phyloP scores from a whole-genome alignment of 30 jellyfish, hydroid and myxozoan species.

The Rhopilema esculentum region DNA sequence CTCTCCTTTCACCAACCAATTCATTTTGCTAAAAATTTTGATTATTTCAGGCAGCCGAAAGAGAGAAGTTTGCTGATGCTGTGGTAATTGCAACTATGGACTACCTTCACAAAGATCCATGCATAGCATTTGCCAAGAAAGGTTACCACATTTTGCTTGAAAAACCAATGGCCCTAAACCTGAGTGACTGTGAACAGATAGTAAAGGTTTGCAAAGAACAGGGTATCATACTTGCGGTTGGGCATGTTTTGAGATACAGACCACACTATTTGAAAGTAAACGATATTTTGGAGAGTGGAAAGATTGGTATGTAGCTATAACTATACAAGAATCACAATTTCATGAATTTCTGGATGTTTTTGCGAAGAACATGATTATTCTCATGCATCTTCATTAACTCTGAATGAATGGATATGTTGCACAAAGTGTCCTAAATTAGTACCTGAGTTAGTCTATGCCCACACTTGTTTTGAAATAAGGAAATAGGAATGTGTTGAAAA shows the following conservation, averaged over 20 bases:
- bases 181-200: slow-evolving; percentile 82
- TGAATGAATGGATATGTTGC: neutral
- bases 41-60: slow-evolving; percentile 54
- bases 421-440: neutral
- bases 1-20: too few species aligned
- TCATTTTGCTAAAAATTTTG: neutral
- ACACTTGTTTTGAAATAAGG: too few species aligned
- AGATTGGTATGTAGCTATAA: slow-evolving; percentile 66
- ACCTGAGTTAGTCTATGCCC: neutral
- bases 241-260: slow-evolving; percentile 86
- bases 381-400: neutral
- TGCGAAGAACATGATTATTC: too few species aligned
- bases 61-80: slow-evolving; percentile 95
- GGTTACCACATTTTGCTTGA: slow-evolving; percentile 90
- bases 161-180: slow-evolving; percentile 93
- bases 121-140: slow-evolving; percentile 81
- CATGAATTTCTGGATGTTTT: too few species aligned
- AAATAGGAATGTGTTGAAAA: too few species aligned
- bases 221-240: slow-evolving; percentile 79
- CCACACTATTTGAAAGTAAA: slow-evolving; percentile 75
- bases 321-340: neutral
- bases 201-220: slow-evolving; percentile 76
- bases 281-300: slow-evolving; percentile 80
- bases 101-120: slow-evolving; percentile 79
- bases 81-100: slow-evolving; percentile 88